Evolutionary conservation across 64 coral and sea anemone species (phyloP), one percentile per base, ranked within the genome.

Genomic region (Montipora foliosa): DNA sequence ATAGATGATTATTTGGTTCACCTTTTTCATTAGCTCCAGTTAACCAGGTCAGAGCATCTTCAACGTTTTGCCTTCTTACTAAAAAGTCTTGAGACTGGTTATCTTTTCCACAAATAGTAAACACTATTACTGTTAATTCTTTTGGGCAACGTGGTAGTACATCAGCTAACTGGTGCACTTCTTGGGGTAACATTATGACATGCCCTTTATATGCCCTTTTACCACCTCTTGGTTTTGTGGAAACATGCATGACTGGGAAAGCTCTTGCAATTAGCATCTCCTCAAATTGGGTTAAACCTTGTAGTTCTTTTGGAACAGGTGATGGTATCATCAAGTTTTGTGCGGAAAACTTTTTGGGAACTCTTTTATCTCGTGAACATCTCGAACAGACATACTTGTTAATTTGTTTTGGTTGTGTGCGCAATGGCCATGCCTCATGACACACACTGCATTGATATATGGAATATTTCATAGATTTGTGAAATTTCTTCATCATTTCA

Each of bases 401-500:
- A 78, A 45, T 44, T 81, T 14, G n/a, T 55, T 93, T 83, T 74
- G 25, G 58, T 11, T 21, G 4, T 47, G 29, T 93, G 70, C 49
- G 11, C 79, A 87, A 67, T 29, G 82, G 91, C 91, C 82, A 93
- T 78, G 82, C 91, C 49, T 93, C 91, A 72, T 79, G 82, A 61
- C 91, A 78, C 0, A 93, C 53, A 9, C 47, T 58, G 77, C 91
- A 93, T 8, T 70, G 57, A 69, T 67, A 25, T n/a, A 87, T 93
- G 8, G 78, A 79, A 76, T 55, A 93, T n/a, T 79, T 58, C 15
- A 93, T 79, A 25, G 82, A 93, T 14, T 87, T 87, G 67, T 93
- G 91, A 87, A 93, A 93, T 20, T 93, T 69, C 37, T 69, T 19
- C 60, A 93, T 93, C 73, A 87, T 93, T 66, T 93, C 87, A 0